phyloP scores from a whole-genome alignment of 2,888 invertebrate species.

The Julus scandinavius region DNA sequence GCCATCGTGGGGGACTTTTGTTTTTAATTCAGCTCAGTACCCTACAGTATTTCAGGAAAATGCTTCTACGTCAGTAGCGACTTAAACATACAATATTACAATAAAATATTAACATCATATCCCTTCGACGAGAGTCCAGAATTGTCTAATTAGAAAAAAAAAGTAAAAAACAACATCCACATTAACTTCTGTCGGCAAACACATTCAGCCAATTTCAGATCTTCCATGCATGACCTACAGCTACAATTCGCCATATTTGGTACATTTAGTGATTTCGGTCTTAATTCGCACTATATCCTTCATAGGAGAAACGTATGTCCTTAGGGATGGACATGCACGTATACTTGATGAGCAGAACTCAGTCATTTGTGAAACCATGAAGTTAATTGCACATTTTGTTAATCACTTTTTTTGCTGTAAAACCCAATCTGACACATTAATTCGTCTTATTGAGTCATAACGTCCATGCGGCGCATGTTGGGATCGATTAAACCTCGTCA shows the following conservation, averaged over 20 bases:
- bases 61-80: too few species aligned
- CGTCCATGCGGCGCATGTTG: neutral
- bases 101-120: too few species aligned
- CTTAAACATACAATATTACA: too few species aligned
- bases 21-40: too few species aligned
- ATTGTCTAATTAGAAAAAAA: too few species aligned
- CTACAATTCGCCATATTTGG: neutral
- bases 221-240: neutral
- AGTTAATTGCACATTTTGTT: constrained; percentile 46
- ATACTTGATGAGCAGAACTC: constrained; percentile 3
- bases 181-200: neutral
- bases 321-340: constrained; percentile 16
- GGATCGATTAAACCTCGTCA: neutral
- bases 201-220: neutral
- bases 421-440: constrained; percentile 41
- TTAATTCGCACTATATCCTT: neutral
- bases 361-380: constrained; percentile 46
- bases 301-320: constrained; percentile 1
- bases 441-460: constrained; percentile 40
- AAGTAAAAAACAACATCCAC: neutral
- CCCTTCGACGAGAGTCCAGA: too few species aligned
- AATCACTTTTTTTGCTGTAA: constrained; percentile 41
- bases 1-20: too few species aligned
- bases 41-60: too few species aligned
- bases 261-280: constrained; percentile 13